phyloP scores from a whole-genome alignment of 1,140 invertebrate species.

The Ceratitis capitata region DNA sequence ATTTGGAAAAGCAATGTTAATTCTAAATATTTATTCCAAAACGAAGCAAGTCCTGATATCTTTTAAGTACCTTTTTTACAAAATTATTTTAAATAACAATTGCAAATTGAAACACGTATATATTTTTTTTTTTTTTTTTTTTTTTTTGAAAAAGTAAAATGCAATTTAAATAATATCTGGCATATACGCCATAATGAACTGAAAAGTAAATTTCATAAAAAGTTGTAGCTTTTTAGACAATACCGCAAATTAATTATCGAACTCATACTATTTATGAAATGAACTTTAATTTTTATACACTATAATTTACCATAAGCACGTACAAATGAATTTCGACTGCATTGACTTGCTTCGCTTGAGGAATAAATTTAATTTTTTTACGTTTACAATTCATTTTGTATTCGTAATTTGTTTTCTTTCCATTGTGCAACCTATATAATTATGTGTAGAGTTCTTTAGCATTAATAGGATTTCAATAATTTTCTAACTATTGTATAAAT shows the following conservation, averaged over 20 bases:
- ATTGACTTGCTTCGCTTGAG: not conserved
- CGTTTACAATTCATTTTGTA: not conserved
- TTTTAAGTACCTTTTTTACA: not conserved
- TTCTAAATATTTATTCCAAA: no score
- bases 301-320: not conserved
- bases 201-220: not conserved
- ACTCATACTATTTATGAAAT: not conserved
- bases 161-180: not conserved
- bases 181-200: not conserved
- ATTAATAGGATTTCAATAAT: not conserved
- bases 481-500: constrained; percentile 3
- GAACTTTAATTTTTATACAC: not conserved
- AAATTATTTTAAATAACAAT: not conserved
- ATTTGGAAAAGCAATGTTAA: no score
- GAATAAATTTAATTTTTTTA: not conserved
- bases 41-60: not conserved
- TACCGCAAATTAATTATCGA: no score
- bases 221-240: not conserved
- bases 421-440: not conserved
- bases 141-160: no score
- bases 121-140: no score
- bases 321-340: not conserved
- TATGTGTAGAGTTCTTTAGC: not conserved
- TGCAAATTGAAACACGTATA: not conserved
- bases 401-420: not conserved